Percentiles rank a stretch among this genome's conserved stretches.
These are phyloP conservation scores for Dorcus hopei DNA, from an alignment of 2,888 invertebrate species.

Conservation along the genomic window DNA sequence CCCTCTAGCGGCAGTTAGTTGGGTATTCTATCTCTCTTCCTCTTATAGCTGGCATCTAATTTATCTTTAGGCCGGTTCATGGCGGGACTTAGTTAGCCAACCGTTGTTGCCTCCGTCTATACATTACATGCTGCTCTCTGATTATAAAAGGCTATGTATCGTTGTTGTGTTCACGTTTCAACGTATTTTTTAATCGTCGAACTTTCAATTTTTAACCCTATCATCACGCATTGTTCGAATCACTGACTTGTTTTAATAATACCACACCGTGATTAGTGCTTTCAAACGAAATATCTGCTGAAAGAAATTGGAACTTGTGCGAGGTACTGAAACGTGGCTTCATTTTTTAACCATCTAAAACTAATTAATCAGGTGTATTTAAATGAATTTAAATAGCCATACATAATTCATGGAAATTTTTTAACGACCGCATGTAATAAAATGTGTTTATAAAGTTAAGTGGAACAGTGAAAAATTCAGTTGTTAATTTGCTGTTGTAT, in stretches of 20 bases:
- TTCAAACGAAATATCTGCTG: too few relatives aligned
- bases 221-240: neutral
- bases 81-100: constrained; percentile 12
- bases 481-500: too few relatives aligned
- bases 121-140: constrained; percentile 1
- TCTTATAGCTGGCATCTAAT: constrained; percentile 6
- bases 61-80: constrained; percentile 11
- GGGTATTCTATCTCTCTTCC: constrained; percentile 10
- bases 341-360: too few relatives aligned
- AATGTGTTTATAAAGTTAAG: too few relatives aligned
- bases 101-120: constrained; percentile 9
- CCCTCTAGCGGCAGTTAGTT: constrained; percentile 14
- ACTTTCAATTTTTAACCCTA: neutral
- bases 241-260: neutral
- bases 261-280: neutral
- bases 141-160: neutral
- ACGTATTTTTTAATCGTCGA: neutral
- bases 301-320: too few relatives aligned
- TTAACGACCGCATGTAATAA: too few relatives aligned
- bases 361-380: too few relatives aligned
- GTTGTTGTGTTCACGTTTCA: neutral
- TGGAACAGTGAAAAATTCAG: too few relatives aligned
- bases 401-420: too few relatives aligned
- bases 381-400: too few relatives aligned
- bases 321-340: too few relatives aligned